A percentile compares a stretch with the other conserved stretches of the same genome.
Conservation (phyloP, 2,888 invertebrate species). For the Cephus pulcher region DNA sequence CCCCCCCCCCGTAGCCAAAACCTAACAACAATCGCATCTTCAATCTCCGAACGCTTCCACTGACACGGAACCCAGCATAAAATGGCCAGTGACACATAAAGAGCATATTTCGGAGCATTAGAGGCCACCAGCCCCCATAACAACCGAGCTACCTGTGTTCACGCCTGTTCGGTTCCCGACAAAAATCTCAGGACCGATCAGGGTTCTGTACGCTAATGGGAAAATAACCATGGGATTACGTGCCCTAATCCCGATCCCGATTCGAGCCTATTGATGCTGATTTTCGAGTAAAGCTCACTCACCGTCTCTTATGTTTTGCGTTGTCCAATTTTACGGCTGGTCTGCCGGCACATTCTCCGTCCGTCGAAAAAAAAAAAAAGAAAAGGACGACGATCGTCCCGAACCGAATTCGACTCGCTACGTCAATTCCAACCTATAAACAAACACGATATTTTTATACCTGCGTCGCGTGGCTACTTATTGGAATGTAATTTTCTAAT, state of each 20-base stretch:
- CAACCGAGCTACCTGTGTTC: slow-evolving; percentile 38
- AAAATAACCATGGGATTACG: slow-evolving; percentile 61
- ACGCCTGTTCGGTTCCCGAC: slow-evolving; percentile 22
- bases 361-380: too few species aligned
- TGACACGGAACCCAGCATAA: slow-evolving; percentile 47
- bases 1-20: neutral
- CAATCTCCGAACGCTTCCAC: neutral
- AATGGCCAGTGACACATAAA: slow-evolving; percentile 66
- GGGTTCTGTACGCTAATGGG: slow-evolving; percentile 51
- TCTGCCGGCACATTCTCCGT: neutral
- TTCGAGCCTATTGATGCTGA: slow-evolving; percentile 43
- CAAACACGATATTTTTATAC: neutral
- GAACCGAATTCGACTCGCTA: neutral
- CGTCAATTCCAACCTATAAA: neutral
- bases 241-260: slow-evolving; percentile 48
- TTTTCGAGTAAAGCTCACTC: neutral
- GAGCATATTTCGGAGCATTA: slow-evolving; percentile 64
- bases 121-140: slow-evolving; percentile 19
- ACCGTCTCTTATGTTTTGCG: neutral
- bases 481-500: slow-evolving; percentile 37
- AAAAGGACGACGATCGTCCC: neutral
- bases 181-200: slow-evolving; percentile 19
- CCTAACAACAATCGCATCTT: neutral
- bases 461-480: neutral
- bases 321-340: neutral